A percentile compares a stretch with the other conserved stretches of the same genome.
These are phyloP conservation scores for Sebastes minor DNA, from an alignment of 2,797 vertebrate species.

Conservation along the genomic window DNA sequence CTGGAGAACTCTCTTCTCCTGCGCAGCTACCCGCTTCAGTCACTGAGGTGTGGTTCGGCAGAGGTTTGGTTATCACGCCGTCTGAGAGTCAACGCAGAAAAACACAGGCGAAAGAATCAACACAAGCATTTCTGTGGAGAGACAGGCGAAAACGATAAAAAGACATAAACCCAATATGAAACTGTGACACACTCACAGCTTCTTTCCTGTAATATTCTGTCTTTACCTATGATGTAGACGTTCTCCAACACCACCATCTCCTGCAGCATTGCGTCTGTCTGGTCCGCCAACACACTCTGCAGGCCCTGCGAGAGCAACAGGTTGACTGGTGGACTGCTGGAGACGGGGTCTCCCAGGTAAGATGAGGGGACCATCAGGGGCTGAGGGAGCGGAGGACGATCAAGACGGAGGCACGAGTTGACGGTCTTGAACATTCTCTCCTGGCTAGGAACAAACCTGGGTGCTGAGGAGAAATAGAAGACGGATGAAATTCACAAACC, in stretches of 20 bases:
- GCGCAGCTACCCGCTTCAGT: background rate
- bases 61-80: constrained; percentile 62
- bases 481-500: background rate
- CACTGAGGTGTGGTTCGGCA: background rate
- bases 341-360: constrained; percentile 2
- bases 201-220: background rate
- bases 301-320: constrained; percentile 12
- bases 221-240: constrained; percentile 61
- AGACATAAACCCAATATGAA: background rate
- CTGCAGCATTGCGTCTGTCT: constrained; percentile 6
- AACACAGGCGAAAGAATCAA: background rate
- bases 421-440: constrained; percentile 78
- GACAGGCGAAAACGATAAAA: background rate
- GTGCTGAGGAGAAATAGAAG: constrained; percentile 62
- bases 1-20: constrained; percentile 16
- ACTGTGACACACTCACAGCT: background rate
- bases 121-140: background rate
- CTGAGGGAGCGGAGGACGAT: constrained; percentile 70
- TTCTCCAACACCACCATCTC: constrained; percentile 61
- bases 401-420: constrained; percentile 85
- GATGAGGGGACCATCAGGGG: constrained; percentile 35
- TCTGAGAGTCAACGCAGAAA: constrained; percentile 51
- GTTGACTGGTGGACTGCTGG: constrained; percentile 12
- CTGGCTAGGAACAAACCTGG: constrained; percentile 30
- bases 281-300: background rate